phyloP scores from a whole-genome alignment of 1,140 invertebrate species.

The Metopolophium dirhodum region DNA sequence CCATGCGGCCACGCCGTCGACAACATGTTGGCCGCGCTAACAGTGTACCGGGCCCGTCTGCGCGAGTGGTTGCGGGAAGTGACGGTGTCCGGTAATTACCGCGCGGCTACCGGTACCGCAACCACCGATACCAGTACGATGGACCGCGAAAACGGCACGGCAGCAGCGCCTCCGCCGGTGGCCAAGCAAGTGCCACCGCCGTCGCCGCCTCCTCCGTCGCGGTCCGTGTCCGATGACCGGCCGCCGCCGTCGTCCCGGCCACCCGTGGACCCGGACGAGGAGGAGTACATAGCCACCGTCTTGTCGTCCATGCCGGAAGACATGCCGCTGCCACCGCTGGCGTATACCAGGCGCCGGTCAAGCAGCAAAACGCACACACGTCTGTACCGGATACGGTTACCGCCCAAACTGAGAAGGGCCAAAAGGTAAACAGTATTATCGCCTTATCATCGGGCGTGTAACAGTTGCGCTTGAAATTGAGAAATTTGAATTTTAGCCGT shows the following conservation, averaged over 20 bases:
- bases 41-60: conserved; percentile 35
- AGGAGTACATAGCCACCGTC: conserved; percentile 22
- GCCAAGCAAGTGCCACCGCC: background rate
- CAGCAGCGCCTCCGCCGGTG: background rate
- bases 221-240: background rate
- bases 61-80: conserved; percentile 9
- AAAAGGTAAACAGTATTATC: conserved; percentile 59
- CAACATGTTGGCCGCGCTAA: conserved; percentile 37
- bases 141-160: background rate
- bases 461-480: too few relatives aligned
- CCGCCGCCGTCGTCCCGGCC: background rate
- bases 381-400: conserved; percentile 60
- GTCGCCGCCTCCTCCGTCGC: background rate
- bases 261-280: background rate
- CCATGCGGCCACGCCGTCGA: conserved; percentile 22
- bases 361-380: conserved; percentile 60
- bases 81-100: background rate
- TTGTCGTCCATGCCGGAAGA: conserved; percentile 47
- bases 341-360: conserved; percentile 58
- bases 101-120: background rate
- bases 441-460: too few relatives aligned
- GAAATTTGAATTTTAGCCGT: too few relatives aligned
- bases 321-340: conserved; percentile 45
- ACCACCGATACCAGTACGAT: background rate
- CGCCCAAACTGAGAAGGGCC: conserved; percentile 60